These are phyloP conservation scores for Furcifer pardalis DNA, from an alignment of 2,797 vertebrate genomes.

Conservation along the genomic window DNA sequence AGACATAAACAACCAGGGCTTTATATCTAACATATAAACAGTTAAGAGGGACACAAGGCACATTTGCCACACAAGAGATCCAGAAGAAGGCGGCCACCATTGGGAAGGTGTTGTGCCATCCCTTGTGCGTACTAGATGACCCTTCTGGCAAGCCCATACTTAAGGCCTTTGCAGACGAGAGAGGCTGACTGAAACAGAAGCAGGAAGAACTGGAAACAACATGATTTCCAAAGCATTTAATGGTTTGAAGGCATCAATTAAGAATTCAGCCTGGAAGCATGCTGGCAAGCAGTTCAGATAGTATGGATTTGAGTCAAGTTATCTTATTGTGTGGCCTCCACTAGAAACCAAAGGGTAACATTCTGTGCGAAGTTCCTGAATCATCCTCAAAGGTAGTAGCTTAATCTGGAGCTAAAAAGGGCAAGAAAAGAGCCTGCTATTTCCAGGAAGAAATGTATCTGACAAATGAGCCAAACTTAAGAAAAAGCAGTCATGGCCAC, in stretches of 20 bases:
- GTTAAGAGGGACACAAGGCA: not conserved
- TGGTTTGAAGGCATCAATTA: not conserved
- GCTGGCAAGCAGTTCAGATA: not conserved
- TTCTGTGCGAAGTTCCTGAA: not conserved
- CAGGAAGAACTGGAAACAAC: not conserved
- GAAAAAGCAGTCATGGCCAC: too few relatives aligned
- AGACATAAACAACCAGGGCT: not conserved
- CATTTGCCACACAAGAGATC: not conserved
- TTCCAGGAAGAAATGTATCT: not conserved
- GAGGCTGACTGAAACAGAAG: not conserved
- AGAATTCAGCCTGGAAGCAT: not conserved
- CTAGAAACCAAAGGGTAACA: not conserved
- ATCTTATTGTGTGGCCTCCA: not conserved
- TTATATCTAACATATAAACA: not conserved
- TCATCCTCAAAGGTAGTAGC: not conserved
- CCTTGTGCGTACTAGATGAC: not conserved
- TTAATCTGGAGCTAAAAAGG: not conserved
- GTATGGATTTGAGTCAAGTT: not conserved
- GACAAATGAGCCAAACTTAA: not conserved
- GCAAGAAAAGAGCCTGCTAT: too few relatives aligned
- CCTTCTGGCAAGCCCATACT: not conserved
- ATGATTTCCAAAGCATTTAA: not conserved
- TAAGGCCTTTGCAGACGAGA: not conserved
- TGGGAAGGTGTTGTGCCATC: not conserved
- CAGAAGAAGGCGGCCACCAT: not conserved